These are phyloP conservation scores for Lepidostoma basale DNA, from an alignment of 1,140 invertebrate species.

Conservation along the genomic window DNA sequence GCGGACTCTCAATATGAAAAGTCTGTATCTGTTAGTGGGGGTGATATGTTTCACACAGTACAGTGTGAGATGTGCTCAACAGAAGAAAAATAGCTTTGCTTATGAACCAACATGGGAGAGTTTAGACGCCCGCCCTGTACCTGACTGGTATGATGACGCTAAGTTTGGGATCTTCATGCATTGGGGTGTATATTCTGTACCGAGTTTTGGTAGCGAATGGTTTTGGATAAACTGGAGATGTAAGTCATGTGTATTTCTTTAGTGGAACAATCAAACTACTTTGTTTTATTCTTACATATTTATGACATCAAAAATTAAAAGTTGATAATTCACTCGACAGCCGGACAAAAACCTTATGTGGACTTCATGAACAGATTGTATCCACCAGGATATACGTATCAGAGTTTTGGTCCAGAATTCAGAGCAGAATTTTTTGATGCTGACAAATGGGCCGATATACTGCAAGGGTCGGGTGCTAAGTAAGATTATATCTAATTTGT, in stretches of 20 bases:
- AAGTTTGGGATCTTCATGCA: constrained; percentile 94
- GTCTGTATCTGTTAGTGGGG: too few relatives aligned
- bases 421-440: constrained; percentile 84
- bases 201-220: constrained; percentile 85
- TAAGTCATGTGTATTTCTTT: constrained; percentile 48
- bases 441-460: constrained; percentile 75
- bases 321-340: constrained; percentile 38
- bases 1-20: too few relatives aligned
- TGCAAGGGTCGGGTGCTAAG: constrained; percentile 78
- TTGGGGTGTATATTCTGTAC: constrained; percentile 92
- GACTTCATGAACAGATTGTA: constrained; percentile 80
- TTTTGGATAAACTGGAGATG: constrained; percentile 83
- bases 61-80: too few relatives aligned
- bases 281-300: background rate
- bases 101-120: constrained; percentile 81
- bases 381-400: constrained; percentile 81
- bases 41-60: too few relatives aligned
- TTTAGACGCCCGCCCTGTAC: constrained; percentile 81
- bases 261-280: background rate
- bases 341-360: constrained; percentile 48
- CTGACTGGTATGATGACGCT: constrained; percentile 85
- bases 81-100: too few relatives aligned
- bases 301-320: background rate
- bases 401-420: constrained; percentile 83
- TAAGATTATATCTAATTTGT: constrained; percentile 51